Base-by-base conservation (phyloP, 2,113 vertebrate genomes). In the Malurus cyaneus region DNA sequence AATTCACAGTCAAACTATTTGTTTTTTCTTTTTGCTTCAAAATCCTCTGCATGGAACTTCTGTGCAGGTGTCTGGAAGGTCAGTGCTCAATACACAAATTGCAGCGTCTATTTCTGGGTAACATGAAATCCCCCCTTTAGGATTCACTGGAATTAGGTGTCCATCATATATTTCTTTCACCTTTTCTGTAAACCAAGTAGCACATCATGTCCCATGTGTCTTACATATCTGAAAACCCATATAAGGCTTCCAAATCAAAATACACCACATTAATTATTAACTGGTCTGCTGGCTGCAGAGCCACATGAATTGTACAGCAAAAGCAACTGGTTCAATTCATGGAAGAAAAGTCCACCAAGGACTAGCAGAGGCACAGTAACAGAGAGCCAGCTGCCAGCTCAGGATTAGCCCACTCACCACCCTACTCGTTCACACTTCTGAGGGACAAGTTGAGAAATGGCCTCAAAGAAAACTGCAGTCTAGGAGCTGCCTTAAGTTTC, bases 191-290 rank as follows among this genome's bases (percentile, higher is more conserved):
- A 86, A 39, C 7, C 6, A 69, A 92, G 54, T 12, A 53, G 56
- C 47, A 66, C 0, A 0, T 62, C 34, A 23, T 60, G 42, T 18
- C 32, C 74, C 42, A 74, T 31, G 64, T 1, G 0, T 56, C 34
- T 62, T 8, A 52, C 3, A 21, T 39, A 71, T 44, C 32, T 78
- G 53, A 83, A 89, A 94, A 86, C 32, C 39, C 29, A 62, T 25
- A 50, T 28, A 14, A 79, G 76, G 25, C 47, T 88, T 76, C 56
- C 36, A 79, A 87, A 87, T 72, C n/a, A 88, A 87, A 85, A 88
- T 36, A 79, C 3, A 52, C 6, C 7, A 28, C 11, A 31, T 69
- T 44, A 88, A 80, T 77, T 2, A 76, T 76, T 78, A 91, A 67
- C 53, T 56, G 34, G 32, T 18, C 42, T 60, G 24, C 11, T 41